Evolutionary conservation across 2,113 vertebrate species (phyloP).

Genomic region (Cynocephalus volans): DNA sequence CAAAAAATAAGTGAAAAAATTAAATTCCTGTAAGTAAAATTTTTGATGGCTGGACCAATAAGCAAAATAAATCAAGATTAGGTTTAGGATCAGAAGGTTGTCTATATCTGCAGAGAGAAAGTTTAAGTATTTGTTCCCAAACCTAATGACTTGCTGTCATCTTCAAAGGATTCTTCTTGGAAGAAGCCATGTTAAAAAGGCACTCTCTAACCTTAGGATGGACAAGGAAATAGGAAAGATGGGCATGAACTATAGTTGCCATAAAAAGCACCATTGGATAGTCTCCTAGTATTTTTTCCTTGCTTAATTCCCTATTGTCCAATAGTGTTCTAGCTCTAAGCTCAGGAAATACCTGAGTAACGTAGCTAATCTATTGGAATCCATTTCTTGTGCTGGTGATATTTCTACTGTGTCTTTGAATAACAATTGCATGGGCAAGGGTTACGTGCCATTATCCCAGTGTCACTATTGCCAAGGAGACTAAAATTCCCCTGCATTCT

Average conservation of each 20-base stretch:
- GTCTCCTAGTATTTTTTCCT: background rate
- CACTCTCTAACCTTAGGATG: background rate
- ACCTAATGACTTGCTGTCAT: background rate
- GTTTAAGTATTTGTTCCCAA: background rate
- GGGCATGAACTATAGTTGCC: background rate
- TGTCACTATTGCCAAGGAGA: background rate
- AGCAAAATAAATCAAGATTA: background rate
- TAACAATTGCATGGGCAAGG: background rate
- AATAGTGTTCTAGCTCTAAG: slow-evolving; percentile 9
- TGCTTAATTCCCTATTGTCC: background rate
- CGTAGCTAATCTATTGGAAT: background rate
- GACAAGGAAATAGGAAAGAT: background rate
- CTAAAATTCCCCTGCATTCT: slow-evolving; percentile 33
- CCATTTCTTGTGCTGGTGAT: background rate
- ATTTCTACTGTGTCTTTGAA: background rate
- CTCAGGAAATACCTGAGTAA: slow-evolving; percentile 6
- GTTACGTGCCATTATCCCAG: background rate
- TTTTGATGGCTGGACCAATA: background rate
- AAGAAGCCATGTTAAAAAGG: background rate
- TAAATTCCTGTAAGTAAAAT: slow-evolving; percentile 1
- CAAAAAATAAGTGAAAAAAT: background rate
- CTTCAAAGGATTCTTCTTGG: background rate
- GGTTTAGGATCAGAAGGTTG: background rate
- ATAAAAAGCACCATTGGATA: background rate
- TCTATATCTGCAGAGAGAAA: background rate